Percentiles rank a stretch among this genome's conserved stretches.
These are phyloP conservation scores for Cavia porcellus DNA, from an alignment of 2,113 vertebrate species.

Conservation along the genomic window DNA sequence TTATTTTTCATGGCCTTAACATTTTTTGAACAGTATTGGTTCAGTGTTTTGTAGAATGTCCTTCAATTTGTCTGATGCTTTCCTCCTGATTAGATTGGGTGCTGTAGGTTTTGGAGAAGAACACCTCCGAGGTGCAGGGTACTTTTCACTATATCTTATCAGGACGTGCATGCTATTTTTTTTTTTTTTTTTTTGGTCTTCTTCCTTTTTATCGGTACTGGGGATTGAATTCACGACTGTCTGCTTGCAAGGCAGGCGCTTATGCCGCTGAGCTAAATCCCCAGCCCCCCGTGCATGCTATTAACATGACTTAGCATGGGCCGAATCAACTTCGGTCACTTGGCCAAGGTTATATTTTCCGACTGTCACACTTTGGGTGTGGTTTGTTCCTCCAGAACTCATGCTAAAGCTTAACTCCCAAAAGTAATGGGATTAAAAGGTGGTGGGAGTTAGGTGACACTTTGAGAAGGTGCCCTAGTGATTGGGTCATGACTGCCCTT, in stretches of 20 bases:
- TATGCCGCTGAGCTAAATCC: no score
- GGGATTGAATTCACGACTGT: no score
- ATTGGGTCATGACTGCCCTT: not conserved
- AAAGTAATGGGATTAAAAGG: not conserved
- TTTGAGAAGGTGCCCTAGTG: not conserved
- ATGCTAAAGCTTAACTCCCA: not conserved
- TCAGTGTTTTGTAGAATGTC: not conserved
- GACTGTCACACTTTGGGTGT: not conserved
- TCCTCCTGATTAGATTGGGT: not conserved
- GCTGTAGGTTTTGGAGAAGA: not conserved
- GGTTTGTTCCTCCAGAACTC: not conserved
- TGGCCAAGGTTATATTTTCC: not conserved
- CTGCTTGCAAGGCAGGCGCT: no score
- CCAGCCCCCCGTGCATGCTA: no score
- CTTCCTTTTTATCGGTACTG: no score
- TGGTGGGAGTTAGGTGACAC: not conserved
- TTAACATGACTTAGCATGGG: not conserved
- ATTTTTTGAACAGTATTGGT: not conserved
- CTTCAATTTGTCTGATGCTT: not conserved
- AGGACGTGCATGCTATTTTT: not conserved
- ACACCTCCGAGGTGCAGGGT: no score
- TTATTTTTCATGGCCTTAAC: not conserved
- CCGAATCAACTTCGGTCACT: not conserved
- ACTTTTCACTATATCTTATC: not conserved
- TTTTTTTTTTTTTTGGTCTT: no score